Evolutionary conservation across 2,888 invertebrate species (phyloP), one percentile per base, ranked within the genome.

Genomic region (Allophyes oxyacanthae): DNA sequence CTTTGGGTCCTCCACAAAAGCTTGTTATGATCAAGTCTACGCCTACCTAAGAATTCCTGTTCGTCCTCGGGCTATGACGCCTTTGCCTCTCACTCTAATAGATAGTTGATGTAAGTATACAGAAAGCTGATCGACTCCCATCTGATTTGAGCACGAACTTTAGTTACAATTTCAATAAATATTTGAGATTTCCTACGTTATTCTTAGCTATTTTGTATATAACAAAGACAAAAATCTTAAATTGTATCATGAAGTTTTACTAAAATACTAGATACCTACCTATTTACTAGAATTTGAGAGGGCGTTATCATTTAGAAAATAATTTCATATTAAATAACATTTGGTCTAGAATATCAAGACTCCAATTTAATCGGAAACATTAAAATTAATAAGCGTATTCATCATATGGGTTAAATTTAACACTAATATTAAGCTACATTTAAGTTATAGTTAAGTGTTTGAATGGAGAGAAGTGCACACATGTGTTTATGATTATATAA

Each of bases 301-400:
- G 86, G 85, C 82, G 72, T 80, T 83, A 83, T 85, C 80, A 83
- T 84, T 82, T 88, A 88, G 87, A 91, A 90, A 88, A 88, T 84
- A 85, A 87, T 87, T 89, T 88, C 83, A 87, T 83, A 86, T 87
- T 85, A 85, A 87, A 90, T 90, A 92, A 91, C 89, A 88, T 88
- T 93, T 92, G 94, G 93, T 94, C 93, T 88, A 90, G 88, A 93
- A 92, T 94, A 92, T 93, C 90, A 89, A 91, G 88, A 88, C 80
- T 90, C 92, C 92, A 92, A 92, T 94, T 90, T 88, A 78, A 92
- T 92, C 92, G 92, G 93, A 93, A 91, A 91, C 83, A 91, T 92
- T 93, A 93, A 92, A 92, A 92, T 93, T 94, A 94, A 93, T 94
- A 94, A 94, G 94, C 94, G 94, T 94, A 93, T 91, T 90, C 88